Base-by-base conservation (phyloP, 2,113 vertebrate genomes). In the Cyprinodon brontotheroides region DNA sequence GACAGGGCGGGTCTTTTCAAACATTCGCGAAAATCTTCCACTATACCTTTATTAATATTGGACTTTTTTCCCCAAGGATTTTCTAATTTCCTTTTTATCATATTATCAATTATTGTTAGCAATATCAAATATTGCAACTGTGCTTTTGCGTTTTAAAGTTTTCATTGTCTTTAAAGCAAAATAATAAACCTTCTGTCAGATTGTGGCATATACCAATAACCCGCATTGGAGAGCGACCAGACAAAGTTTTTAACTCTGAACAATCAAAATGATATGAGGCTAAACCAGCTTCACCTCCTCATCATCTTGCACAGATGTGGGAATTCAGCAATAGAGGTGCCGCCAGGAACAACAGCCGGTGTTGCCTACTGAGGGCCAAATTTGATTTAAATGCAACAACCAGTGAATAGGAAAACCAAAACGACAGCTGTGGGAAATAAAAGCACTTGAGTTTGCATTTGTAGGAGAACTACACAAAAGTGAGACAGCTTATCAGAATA, bases 341-440 rank as follows among this genome's bases (percentile, higher is more conserved):
- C 70, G 81, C 75, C 81, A 89, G 61, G 13, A 85, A 74, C 76
- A 85, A 65, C 77, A 86, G 77, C 80, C 70, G 74, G 38, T 77
- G 68, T 80, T 71, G 40, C 59, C 13, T 79, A 79, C 75, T 82
- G 41, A 72, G 83, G 86, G 86, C 84, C 75, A 83, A 68, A 86
- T 72, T 75, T 61, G n/a, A 77, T 80, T 75, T 67, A 74, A 37
- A 66, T 70, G 65, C 50, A 74, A 63, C 66, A 76, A 74, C 72
- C 81, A 63, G 75, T 77, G 72, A 78, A 87, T 83, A 38, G 79
- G 45, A 73, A 69, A 84, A 87, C 67, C 70, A 53, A 75, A 61
- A 17, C 65, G 37, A 79, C 68, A 80, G 70, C 84, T 90, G 77
- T 20, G 63, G 65, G 75, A 68, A 79, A 85, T 64, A 60, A 66